phyloP scores from a whole-genome alignment of 2,113 vertebrate species.

The Cathartes aura region DNA sequence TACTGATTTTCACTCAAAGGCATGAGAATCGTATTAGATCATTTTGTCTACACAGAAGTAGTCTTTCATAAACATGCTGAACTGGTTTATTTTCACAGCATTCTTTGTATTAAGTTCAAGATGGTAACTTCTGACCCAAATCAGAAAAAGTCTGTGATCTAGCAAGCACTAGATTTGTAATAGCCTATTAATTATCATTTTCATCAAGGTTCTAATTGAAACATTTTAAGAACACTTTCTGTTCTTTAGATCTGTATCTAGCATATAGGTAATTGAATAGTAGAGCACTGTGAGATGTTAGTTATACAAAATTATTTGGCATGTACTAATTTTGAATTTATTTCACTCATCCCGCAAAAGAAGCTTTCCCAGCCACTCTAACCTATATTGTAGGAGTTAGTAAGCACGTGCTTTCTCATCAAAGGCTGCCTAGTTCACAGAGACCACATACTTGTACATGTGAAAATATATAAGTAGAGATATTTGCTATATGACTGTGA shows the following conservation, averaged over 20 bases:
- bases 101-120: not conserved
- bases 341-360: not conserved
- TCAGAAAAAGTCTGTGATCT: not conserved
- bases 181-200: not conserved
- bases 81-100: not conserved
- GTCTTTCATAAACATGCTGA: not conserved
- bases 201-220: not conserved
- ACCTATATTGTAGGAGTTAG: not conserved
- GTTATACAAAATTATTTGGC: not conserved
- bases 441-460: not conserved
- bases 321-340: not conserved
- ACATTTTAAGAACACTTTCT: not conserved
- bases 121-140: not conserved
- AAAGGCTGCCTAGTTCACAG: not conserved
- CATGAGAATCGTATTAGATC: not conserved
- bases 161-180: not conserved
- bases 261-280: not conserved
- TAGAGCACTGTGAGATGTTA: not conserved
- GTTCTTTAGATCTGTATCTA: not conserved
- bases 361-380: not conserved
- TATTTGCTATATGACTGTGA: not conserved
- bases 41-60: not conserved
- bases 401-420: not conserved
- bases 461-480: not conserved
- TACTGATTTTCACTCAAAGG: not conserved